Evolutionary conservation across 2,797 vertebrate genomes (phyloP), one percentile per base, ranked within the genome.

Genomic region (Sebastolobus alascanus): DNA sequence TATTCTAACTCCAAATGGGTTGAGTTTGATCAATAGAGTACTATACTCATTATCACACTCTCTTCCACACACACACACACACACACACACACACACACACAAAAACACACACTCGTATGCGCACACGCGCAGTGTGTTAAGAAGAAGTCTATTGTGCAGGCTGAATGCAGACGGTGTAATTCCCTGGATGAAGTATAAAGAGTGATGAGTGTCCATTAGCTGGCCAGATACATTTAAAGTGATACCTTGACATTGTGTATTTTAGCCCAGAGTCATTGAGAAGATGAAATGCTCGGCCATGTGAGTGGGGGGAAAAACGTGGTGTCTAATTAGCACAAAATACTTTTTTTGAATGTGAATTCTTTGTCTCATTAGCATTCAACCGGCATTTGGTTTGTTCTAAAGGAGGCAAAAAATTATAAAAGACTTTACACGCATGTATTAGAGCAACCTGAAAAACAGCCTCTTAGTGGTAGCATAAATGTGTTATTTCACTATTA

Each of bases 161-260:
- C 79, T 93, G 86, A 93, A 94, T 92, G 87, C 85, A 90, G 91
- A 84, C 73, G 55, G 79, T 83, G 90, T 92, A 90, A 94, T 94
- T 94, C 93, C 81, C 88, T 83, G 87, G 83, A 87, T 90, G 79
- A 91, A 92, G 87, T 84, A 90, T 91, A 89, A 93, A 91, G 90
- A 93, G 82, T 12, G 86, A 92, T 92, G 93, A 93, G 92, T 87
- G 91, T 93, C 94, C 94, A 94, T 95, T 95, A 94, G 93, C 90
- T 25, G 73, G 88, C 84, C 82, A 90, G 90, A 87, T 79, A 81
- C 87, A 84, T 93, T 90, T 92, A 91, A 91, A 93, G 85, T 80
- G 88, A 93, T 87, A 90, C 91, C 83, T 87, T 80, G 84, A 90
- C 90, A 90, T 90, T 89, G 88, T 92, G 87, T 76, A 74, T 87